Percentiles rank a stretch among this genome's conserved stretches.
phyloP scores from a whole-genome alignment of 2,113 vertebrate species.

The Pollimyrus isidori region DNA sequence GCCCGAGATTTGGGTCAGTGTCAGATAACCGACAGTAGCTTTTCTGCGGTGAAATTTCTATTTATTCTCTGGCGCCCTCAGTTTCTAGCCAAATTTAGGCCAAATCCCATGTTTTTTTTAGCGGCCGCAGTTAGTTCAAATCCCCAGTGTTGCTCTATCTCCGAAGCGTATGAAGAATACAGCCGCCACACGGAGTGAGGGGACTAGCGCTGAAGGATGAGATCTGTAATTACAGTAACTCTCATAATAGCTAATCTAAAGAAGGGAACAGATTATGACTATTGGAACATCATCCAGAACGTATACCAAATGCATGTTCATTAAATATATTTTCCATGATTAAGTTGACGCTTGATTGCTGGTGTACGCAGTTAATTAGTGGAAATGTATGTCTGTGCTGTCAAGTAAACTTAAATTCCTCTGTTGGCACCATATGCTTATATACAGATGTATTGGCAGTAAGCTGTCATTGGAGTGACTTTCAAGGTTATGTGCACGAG shows the following conservation, averaged over 20 bases:
- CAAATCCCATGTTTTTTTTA: not conserved
- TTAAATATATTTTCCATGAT: not conserved
- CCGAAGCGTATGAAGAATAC: not conserved
- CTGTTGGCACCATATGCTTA: not conserved
- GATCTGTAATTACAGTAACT: not conserved
- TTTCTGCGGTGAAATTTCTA: not conserved
- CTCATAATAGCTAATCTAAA: not conserved
- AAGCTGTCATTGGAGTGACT: not conserved
- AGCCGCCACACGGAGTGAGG: not conserved
- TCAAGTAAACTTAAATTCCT: not conserved
- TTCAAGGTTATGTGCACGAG: too few relatives aligned
- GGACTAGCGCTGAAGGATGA: not conserved
- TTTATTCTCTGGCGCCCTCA: not conserved
- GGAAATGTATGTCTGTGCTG: not conserved
- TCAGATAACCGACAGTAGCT: not conserved
- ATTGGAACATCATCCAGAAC: not conserved
- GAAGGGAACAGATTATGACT: not conserved
- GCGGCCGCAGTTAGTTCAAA: not conserved
- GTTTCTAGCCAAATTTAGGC: not conserved
- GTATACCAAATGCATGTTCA: not conserved
- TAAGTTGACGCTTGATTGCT: not conserved
- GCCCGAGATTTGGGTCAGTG: not conserved
- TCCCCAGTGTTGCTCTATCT: not conserved
- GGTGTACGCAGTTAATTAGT: not conserved
- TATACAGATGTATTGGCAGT: not conserved